Base-by-base conservation (phyloP, 2,888 invertebrate species). In the Philonicus albiceps region DNA sequence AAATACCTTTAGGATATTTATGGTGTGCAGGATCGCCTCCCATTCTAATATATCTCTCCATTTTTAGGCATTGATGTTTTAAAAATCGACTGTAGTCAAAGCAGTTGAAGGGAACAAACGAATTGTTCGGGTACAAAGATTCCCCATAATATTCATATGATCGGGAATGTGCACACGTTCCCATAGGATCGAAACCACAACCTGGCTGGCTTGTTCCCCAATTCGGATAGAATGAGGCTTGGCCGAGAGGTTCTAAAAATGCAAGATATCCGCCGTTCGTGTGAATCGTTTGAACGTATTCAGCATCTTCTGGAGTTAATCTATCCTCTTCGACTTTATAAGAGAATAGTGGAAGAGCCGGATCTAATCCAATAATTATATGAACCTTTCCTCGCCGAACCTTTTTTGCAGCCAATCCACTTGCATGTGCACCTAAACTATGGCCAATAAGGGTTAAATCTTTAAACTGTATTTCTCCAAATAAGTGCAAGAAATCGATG, bases 351-450 rank as follows among this genome's bases (percentile, higher is more conserved):
- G 91, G 89, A 5, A 88, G 86, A 2, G 89, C 89, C 11, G 90
- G 89, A 83, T 90, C 90, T 2, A 91, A 86, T 31, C 89, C 94
- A 88, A 94, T 92, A 64, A 94, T 93, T 1, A 93, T 93, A 88
- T 93, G 93, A 34, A 93, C 92, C 30, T 93, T 93, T 78, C 94
- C 94, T 89, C 92, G 90, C 86, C 91, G 92, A 1, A 93, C 93
- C 89, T 93, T 93, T 87, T 94, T 94, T 1, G 94, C 94, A 72
- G 94, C 93, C 87, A 93, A 93, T 2, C 94, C 94, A 78, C 93
- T 93, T 7, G 94, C 94, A 90, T 94, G 94, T 7, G 94, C 94
- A 3, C 94, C 94, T 86, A 94, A 91, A 88, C 94, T 94, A 88
- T 94, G 93, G 0, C 94, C 94, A 40, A 94, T 93, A 1, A 92